These are phyloP conservation scores for Acleris sparsana DNA, from an alignment of 2,888 invertebrate genomes.

Conservation along the genomic window DNA sequence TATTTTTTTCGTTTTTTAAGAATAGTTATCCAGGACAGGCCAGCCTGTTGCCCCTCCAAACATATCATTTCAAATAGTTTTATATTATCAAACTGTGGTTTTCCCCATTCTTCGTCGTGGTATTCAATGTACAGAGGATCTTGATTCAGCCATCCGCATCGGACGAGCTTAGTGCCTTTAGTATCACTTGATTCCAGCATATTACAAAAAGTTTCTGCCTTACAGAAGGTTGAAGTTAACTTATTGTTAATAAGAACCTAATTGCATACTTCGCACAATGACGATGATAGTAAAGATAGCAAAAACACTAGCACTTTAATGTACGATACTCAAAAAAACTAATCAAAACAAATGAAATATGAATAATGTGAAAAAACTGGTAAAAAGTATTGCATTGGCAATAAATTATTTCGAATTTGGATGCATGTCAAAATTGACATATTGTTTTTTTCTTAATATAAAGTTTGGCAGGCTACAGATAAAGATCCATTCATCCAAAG, in stretches of 20 bases:
- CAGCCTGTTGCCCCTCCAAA: slow-evolving; percentile 77
- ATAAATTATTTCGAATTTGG: too few species aligned
- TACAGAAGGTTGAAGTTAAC: too few species aligned
- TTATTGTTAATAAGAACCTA: too few species aligned
- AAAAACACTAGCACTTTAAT: background rate
- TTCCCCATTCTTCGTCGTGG: slow-evolving; percentile 76
- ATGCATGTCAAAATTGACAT: too few species aligned
- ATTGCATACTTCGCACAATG: too few species aligned
- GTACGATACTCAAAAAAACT: background rate
- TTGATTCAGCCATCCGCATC: slow-evolving; percentile 67
- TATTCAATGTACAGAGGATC: slow-evolving; percentile 68
- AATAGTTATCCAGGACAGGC: slow-evolving; percentile 73
- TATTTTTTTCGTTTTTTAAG: slow-evolving; percentile 70
- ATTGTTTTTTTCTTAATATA: too few species aligned
- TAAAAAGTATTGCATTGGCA: too few species aligned
- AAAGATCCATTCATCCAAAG: too few species aligned
- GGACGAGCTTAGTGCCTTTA: background rate
- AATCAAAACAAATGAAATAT: background rate
- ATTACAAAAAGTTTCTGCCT: background rate
- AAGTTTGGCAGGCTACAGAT: too few species aligned
- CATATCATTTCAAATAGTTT: slow-evolving; percentile 73
- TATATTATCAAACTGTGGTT: slow-evolving; percentile 56
- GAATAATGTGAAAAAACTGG: background rate
- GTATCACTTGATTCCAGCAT: slow-evolving; percentile 18
- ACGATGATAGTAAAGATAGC: background rate